Evolutionary conservation across 2,113 vertebrate genomes (phyloP), one percentile per base, ranked within the genome.

Genomic region (Odontesthes bonariensis): DNA sequence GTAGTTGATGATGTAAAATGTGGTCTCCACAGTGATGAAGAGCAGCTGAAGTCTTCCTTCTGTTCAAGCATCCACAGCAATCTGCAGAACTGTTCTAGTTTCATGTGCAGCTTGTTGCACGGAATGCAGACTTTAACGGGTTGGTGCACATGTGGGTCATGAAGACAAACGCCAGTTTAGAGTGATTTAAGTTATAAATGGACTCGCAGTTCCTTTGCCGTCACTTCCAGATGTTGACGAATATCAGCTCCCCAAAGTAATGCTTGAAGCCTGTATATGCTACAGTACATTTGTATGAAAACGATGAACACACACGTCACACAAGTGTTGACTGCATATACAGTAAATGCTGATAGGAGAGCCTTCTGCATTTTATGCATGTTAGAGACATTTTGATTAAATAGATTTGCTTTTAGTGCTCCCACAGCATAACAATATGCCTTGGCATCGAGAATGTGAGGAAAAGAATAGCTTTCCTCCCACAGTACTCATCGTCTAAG

Each of bases 351-450:
- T 55, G 16, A 58, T 59, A 14, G 23, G 13, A 56, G 23, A 2
- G n/a, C 27, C 6, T 10, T 60, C n/a, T 60, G 35, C 17, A 6
- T 42, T 42, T 44, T 1, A 42, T 54, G 32, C 42, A 53, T 14
- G 4, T 66, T 60, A 16, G 40, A 51, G 22, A 77, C 44, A 40
- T 32, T 8, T 20, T 54, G 23, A 42, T 75, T 71, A 17, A 72
- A 63, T 8, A 58, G 10, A 23, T 2, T 27, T 46, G 27, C 33
- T 47, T 69, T 60, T n/a, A 53, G 6, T 40, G 51, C 49, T 14
- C 35, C 32, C 35, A 17, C 3, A 38, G 6, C 17, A 42, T n/a
- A 44, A 27, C 35, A 33, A 69, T 54, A 23, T n/a, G n/a, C 4
- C 32, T 46, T 0, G 20, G 53, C 57, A 71, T 38, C 31, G 54